Percentiles rank a stretch among this genome's conserved stretches.
These are phyloP conservation scores for Motacilla alba DNA, from an alignment of 2,113 vertebrate species.

Conservation along the genomic window DNA sequence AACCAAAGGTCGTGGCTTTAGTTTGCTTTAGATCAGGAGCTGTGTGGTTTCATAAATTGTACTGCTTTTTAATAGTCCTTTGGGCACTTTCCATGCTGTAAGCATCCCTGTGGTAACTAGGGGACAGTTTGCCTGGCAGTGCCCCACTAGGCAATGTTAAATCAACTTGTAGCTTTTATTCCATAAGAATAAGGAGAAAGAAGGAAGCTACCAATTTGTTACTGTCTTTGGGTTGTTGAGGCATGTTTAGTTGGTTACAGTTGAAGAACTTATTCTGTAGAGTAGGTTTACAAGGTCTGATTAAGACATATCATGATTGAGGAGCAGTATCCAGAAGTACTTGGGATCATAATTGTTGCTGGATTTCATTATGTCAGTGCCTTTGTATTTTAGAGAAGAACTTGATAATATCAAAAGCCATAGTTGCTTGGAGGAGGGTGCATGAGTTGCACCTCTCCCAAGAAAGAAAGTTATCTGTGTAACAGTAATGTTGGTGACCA, in stretches of 20 bases:
- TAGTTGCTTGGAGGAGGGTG: not conserved
- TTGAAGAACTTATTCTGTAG: not conserved
- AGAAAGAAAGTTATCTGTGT: not conserved
- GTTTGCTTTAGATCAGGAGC: not conserved
- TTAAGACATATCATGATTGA: not conserved
- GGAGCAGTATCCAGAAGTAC: not conserved
- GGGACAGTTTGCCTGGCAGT: not conserved
- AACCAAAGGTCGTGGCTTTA: not conserved
- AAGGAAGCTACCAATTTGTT: not conserved
- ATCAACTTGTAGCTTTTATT: constrained; percentile 3
- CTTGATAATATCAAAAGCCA: not conserved
- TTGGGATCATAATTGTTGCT: not conserved
- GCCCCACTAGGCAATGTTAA: not conserved
- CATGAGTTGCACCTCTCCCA: not conserved
- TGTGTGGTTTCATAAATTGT: not conserved
- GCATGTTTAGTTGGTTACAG: not conserved
- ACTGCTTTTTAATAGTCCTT: not conserved
- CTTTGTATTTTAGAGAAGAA: not conserved
- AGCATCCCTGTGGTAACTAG: not conserved
- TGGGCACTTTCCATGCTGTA: not conserved
- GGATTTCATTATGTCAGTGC: not conserved
- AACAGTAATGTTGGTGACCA: not conserved
- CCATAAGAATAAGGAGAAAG: not conserved
- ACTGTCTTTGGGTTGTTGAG: not conserved
- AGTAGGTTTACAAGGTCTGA: not conserved